Base-by-base conservation (phyloP, 1,140 invertebrate species). In the Pteromalus puparum region DNA sequence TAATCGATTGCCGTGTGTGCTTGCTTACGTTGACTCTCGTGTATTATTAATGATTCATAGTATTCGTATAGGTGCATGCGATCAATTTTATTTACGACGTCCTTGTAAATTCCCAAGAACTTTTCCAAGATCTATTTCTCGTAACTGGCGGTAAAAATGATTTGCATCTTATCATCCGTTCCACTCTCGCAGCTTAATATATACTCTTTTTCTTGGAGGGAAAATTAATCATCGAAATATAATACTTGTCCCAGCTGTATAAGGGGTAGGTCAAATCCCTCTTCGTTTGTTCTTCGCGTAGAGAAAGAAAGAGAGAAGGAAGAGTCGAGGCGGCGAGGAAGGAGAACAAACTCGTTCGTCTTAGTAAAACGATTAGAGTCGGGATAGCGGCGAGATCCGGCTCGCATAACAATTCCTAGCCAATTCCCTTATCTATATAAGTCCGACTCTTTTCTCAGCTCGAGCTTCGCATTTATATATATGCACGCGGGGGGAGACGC, bases 301-400 rank as follows among this genome's bases (percentile, higher is more conserved):
- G 38, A 42, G 38, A 42, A 7, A 42, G 38, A 12, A 1, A 42
- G 38, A 42, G 38, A 42, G 10, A 42, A 9, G 1, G 9, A 7
- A 9, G 38, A 9, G 38, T 2, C 34, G 34, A 65, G 72, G 2
- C 24, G 65, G 38, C 21, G 34, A 28, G 21, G 24, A 24, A 68
- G 48, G 26, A 65, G 34, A 61, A 53, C 9, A 48, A 75, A 82
- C 34, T 82, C 81, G 81, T 82, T 82, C 73, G 67, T 82, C 81
- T 82, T 26, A 76, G 73, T 82, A 82, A 82, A 82, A 68, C 81
- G 81, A 76, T 82, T 82, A 82, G 53, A 76, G 53, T n/a, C 38
- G 74, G 72, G 68, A 76, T 30, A 68, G 73, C n/a, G 34, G 15
- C n/a, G 61, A 68, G 61, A 87, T 81, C 65, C 67, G 28, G 46